phyloP scores from a whole-genome alignment of 2,888 invertebrate species.

The Oligia latruncula region DNA sequence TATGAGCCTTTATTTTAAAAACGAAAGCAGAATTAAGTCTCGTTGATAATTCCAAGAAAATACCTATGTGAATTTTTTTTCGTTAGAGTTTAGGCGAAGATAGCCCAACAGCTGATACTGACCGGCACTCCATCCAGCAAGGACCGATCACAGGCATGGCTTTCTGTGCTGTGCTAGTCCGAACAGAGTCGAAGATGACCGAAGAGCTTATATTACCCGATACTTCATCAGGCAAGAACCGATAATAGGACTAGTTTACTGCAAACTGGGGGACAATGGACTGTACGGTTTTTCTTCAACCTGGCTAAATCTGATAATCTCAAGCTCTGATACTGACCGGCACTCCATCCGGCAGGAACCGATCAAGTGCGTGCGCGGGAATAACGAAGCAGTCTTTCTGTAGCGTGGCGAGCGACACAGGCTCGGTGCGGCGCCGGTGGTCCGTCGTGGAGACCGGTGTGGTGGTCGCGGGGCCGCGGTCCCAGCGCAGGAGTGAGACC shows the following conservation, averaged over 20 bases:
- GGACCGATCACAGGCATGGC: neutral
- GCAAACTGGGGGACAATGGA: too few species aligned
- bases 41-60: neutral
- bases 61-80: neutral
- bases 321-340: constrained; percentile 89
- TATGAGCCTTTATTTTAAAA: neutral
- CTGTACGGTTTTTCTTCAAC: too few species aligned
- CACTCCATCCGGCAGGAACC: constrained; percentile 97
- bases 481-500: constrained; percentile 90
- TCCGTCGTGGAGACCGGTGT: constrained; percentile 80
- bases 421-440: constrained; percentile 90
- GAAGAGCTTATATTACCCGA: constrained; percentile 89
- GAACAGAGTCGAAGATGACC: neutral
- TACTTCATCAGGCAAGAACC: constrained; percentile 97
- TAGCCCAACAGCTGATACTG: neutral
- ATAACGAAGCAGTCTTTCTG: constrained; percentile 98
- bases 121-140: neutral
- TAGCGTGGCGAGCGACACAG: constrained; percentile 94
- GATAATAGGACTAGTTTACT: constrained; percentile 82
- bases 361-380: constrained; percentile 96
- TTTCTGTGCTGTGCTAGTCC: neutral
- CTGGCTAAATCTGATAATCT: too few species aligned
- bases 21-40: neutral
- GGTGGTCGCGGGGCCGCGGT: constrained; percentile 81
- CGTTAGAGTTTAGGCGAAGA: neutral